Base-by-base conservation (phyloP, 2,888 invertebrate species). In the Petrolisthes cinctipes region DNA sequence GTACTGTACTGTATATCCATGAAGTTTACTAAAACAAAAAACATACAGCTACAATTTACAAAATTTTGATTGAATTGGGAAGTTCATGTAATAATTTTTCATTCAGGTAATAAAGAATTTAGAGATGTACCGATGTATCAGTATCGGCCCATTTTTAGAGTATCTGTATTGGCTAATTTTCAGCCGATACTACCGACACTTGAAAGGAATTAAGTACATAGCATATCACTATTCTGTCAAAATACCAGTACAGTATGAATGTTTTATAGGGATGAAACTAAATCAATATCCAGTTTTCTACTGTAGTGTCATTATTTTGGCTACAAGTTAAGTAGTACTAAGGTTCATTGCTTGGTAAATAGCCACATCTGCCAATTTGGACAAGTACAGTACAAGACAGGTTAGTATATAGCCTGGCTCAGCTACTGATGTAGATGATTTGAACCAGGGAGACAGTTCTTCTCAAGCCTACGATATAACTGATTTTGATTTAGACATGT, bases 101-200 rank as follows among this genome's bases (percentile, higher is more conserved):
- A n/a, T n/a, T n/a, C n/a, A n/a, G n/a, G n/a, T n/a, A n/a, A n/a
- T n/a, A n/a, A n/a, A n/a, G n/a, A n/a, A n/a, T n/a, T n/a, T 61
- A 61, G 61, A 61, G 61, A 61, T 61, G 61, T 61, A 61, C 61
- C 61, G 61, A 61, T 61, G 61, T 61, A 61, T 61, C 61, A 14
- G 61, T 61, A 61, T 61, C 61, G 61, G 61, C 61, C 61, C 61
- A 61, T 61, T 61, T 61, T 61, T 61, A 61, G 61, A 61, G 61
- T 61, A 61, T 61, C 61, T 6, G 61, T 61, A 61, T 61, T 14
- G 61, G 14, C 61, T 61, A 14, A 61, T 61, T 61, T 61, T 61
- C 61, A 9, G 61, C 61, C 61, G 61, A 61, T 61, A 61, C 61
- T 61, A 61, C 61, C 14, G 61, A 61, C 14, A 61, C 61, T 61